A percentile compares a stretch with the other conserved stretches of the same genome.
Evolutionary conservation across 2,888 invertebrate genomes (phyloP).

Genomic region (Pristionchus exspectatus): DNA sequence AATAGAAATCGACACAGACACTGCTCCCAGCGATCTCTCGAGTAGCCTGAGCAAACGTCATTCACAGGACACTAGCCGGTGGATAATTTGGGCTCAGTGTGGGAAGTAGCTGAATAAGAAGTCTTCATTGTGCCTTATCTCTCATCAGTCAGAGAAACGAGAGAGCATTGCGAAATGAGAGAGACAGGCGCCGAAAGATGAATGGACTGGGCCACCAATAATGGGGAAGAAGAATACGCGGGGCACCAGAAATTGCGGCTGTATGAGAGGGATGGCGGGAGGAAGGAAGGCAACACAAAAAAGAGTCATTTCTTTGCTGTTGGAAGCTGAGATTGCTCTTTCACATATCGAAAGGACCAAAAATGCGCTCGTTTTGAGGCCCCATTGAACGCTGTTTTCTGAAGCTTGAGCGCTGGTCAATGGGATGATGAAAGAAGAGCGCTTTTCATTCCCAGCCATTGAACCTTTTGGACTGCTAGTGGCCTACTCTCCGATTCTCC

Average conservation of each 20-base stretch:
- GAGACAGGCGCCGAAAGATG: background rate
- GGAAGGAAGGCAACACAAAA: background rate
- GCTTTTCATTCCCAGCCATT: no score
- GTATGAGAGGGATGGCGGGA: background rate
- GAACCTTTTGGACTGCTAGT: no score
- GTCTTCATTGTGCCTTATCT: no score
- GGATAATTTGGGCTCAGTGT: background rate
- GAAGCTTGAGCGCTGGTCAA: background rate
- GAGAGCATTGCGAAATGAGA: no score
- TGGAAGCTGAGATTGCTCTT: background rate
- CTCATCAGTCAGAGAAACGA: no score
- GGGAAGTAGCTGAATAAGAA: background rate
- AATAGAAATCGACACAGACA: no score
- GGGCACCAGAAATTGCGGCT: background rate
- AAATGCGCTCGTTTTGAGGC: background rate
- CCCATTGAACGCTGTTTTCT: background rate
- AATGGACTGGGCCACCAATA: constrained; percentile 22
- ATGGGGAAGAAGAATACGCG: constrained; percentile 14
- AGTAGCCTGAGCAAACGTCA: background rate
- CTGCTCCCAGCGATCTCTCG: background rate
- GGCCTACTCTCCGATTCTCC: no score
- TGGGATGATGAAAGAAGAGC: no score
- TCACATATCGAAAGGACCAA: background rate
- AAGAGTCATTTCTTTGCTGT: background rate
- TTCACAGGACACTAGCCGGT: background rate